A percentile compares a stretch with the other conserved stretches of the same genome.
Conservation (phyloP, 2,797 vertebrate species). For the Coccyzus lansbergi region DNA sequence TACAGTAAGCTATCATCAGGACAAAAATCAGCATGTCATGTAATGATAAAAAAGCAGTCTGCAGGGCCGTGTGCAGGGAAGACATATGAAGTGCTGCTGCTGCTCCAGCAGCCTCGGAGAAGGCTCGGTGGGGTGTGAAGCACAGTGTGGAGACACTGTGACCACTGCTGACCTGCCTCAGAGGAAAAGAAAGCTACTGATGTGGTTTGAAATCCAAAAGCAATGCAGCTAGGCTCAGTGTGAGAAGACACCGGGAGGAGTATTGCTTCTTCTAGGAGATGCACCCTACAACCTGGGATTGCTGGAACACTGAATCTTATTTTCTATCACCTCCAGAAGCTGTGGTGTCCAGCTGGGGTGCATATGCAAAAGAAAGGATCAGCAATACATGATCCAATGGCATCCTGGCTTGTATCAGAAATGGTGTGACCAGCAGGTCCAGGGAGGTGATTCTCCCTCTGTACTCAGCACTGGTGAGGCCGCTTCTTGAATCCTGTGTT, state of each 20-base stretch:
- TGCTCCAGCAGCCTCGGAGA: background rate
- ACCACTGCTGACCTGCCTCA: background rate
- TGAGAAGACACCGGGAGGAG: background rate
- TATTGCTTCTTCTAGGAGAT: background rate
- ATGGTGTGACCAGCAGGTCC: too few relatives aligned
- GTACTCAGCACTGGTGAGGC: too few relatives aligned
- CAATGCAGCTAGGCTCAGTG: background rate
- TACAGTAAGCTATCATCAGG: background rate
- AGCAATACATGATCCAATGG: background rate
- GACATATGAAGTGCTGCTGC: background rate
- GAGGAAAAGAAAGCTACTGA: background rate
- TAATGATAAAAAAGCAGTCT: background rate
- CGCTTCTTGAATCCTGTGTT: too few relatives aligned
- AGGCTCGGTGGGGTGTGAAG: accelerated
- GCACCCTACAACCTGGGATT: background rate
- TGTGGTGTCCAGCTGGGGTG: background rate
- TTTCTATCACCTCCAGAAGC: background rate
- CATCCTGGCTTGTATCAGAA: too few relatives aligned
- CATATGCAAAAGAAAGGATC: background rate
- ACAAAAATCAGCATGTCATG: background rate
- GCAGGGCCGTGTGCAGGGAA: background rate
- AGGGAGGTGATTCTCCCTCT: too few relatives aligned
- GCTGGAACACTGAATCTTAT: background rate
- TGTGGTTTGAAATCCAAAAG: background rate
- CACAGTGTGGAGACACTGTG: background rate